Conservation (phyloP, 1,140 invertebrate species). For the Condylostylus longicornis region DNA sequence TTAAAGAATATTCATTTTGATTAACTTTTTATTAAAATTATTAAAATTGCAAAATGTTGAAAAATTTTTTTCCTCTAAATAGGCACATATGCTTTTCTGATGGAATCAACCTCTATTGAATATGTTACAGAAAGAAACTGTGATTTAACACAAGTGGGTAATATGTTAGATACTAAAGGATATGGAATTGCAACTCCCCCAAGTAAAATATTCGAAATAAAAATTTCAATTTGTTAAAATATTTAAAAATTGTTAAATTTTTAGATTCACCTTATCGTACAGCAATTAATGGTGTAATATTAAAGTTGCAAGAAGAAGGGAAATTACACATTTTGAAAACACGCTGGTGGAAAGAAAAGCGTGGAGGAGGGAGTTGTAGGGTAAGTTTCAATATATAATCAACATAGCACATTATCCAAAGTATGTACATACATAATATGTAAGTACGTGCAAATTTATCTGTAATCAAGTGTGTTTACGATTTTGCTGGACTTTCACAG, state of each 20-base stretch:
- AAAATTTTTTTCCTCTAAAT: background rate
- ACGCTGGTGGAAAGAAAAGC: conserved; percentile 90
- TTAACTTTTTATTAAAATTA: background rate
- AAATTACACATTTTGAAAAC: conserved; percentile 83
- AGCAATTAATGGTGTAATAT: conserved; percentile 71
- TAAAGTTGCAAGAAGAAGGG: conserved; percentile 86
- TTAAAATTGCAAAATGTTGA: background rate
- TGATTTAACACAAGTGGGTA: conserved; percentile 77
- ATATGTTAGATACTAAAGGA: conserved; percentile 80
- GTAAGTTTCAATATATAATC: conserved; percentile 43
- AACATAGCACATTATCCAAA: too few species aligned
- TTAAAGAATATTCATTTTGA: background rate
- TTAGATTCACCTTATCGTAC: conserved; percentile 74
- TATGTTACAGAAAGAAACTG: conserved; percentile 84
- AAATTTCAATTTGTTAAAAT: background rate
- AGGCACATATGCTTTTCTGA: conserved; percentile 71
- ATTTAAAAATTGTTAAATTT: conserved; percentile 13
- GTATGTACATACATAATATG: too few species aligned
- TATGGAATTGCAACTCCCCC: conserved; percentile 87
- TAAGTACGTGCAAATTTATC: too few species aligned
- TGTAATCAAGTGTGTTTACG: too few species aligned
- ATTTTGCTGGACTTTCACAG: too few species aligned
- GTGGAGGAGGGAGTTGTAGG: conserved; percentile 64
- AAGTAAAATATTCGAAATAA: conserved; percentile 39
- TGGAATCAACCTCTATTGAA: conserved; percentile 87